These are phyloP conservation scores for Chionomys nivalis DNA, from an alignment of 2,113 vertebrate genomes.

Conservation along the genomic window DNA sequence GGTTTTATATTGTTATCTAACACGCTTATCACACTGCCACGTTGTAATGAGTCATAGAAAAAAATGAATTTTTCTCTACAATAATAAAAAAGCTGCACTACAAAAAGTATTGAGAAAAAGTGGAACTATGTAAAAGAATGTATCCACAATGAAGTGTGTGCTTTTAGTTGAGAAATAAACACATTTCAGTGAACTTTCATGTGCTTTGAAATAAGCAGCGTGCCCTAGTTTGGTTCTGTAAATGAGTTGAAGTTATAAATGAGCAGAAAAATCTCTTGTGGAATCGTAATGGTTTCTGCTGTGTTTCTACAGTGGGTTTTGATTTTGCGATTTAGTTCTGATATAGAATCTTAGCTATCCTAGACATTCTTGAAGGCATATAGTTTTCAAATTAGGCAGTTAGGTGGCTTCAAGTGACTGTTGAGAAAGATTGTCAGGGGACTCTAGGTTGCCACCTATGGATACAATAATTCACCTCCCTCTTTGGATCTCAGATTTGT, in stretches of 20 bases:
- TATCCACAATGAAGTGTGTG: conserved; percentile 18
- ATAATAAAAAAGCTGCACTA: not conserved
- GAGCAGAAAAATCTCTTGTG: conserved; percentile 44
- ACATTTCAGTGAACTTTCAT: conserved; percentile 28
- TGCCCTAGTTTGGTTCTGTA: conserved; percentile 33
- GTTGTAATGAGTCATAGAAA: conserved; percentile 40
- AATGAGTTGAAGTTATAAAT: conserved; percentile 49
- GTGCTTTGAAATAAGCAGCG: conserved; percentile 33
- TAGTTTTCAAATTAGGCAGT: conserved; percentile 2
- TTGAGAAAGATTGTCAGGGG: not conserved
- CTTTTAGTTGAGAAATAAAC: conserved; percentile 59
- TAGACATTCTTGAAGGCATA: conserved; percentile 44
- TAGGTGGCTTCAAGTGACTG: not conserved
- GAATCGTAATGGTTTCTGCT: conserved; percentile 51
- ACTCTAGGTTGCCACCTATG: not conserved
- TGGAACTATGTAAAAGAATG: conserved; percentile 13
- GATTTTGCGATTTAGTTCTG: conserved; percentile 55
- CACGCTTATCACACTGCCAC: conserved; percentile 56
- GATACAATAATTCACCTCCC: not conserved
- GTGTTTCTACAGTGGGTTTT: conserved; percentile 47
- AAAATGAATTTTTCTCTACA: conserved; percentile 11
- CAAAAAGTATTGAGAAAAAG: not conserved
- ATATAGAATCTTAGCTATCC: conserved; percentile 52
- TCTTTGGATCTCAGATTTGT: conserved; percentile 41
- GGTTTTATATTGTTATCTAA: not conserved